Base-by-base conservation (phyloP, 2,113 vertebrate genomes). In the Channa maculata region DNA sequence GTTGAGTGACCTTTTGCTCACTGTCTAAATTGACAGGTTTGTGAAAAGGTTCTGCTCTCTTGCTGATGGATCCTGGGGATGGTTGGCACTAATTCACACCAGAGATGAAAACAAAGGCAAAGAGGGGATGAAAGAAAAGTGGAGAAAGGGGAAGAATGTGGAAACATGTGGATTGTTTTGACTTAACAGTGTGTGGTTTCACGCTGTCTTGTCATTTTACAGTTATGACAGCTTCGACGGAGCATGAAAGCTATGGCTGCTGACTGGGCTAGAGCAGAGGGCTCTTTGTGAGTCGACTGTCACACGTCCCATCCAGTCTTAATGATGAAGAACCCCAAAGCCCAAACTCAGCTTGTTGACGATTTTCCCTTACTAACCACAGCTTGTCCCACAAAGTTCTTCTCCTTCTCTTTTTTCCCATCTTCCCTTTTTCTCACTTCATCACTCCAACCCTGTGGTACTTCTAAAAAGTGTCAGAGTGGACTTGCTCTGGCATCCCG, bases 1-100 rank as follows among this genome's bases (percentile, higher is more conserved):
- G 53, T 66, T 24, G 64, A 12, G 67, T 79, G 84, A 90, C 87
- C 88, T 90, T 91, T 89, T 53, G 39, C 36, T 72, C 8, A 36
- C 5, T 12, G 15, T 37, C 60, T 57, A 65, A 62, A 82, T 73
- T 85, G 84, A 88, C 69, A 67, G 72, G 68, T 70, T 82, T 68
- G 74, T 88, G 83, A 81, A 89, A 91, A 88, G 78, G 82, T 82
- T 66, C 66, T 1, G 68, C 65, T 64, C 55, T 41, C 52, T 63
- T 43, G 44, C 67, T 65, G 82, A 69, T 67, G 46, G 57, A 72
- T 75, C 44, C 38, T 2, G 5, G 36, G 43, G 60, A 60, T 49
- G 50, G 38, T 52, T 69, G 84, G 82, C 63, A 78, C 48, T 49
- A 52, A 82, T 14, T 49, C 59, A 49, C 54, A 76, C 5, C 44